Conservation (phyloP, 2,797 vertebrate genomes). For the Eulemur coronatus region DNA sequence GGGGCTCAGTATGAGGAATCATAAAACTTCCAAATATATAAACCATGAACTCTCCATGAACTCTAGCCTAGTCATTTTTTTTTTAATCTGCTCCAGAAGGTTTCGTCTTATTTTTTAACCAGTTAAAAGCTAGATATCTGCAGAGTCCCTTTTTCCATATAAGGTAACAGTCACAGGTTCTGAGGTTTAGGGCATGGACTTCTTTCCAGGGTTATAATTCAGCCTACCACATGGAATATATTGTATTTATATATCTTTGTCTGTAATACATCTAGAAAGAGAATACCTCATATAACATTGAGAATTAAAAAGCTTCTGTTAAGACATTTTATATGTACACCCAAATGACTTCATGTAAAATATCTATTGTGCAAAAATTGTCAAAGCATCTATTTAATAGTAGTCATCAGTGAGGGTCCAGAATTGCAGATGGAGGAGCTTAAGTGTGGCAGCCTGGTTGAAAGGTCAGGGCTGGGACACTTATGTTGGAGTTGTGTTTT, state of each 20-base stretch:
- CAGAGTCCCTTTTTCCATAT: not conserved
- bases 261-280: not conserved
- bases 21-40: not conserved
- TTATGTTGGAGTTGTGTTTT: not conserved
- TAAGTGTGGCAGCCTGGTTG: not conserved
- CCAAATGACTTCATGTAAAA: not conserved
- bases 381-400: not conserved
- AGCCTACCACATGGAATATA: not conserved
- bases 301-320: not conserved
- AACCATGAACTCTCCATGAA: not conserved
- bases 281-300: not conserved
- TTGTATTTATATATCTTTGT: not conserved
- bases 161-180: not conserved
- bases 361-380: not conserved
- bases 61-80: not conserved
- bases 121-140: not conserved
- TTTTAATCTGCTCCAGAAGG: not conserved
- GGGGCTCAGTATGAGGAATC: not conserved
- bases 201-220: not conserved
- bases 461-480: not conserved
- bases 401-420: not conserved
- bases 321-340: not conserved
- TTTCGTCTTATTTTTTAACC: not conserved
- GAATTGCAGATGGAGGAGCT: not conserved
- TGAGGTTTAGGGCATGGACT: not conserved